Evolutionary conservation across 2,113 vertebrate genomes (phyloP).

Genomic region (Eira barbara): DNA sequence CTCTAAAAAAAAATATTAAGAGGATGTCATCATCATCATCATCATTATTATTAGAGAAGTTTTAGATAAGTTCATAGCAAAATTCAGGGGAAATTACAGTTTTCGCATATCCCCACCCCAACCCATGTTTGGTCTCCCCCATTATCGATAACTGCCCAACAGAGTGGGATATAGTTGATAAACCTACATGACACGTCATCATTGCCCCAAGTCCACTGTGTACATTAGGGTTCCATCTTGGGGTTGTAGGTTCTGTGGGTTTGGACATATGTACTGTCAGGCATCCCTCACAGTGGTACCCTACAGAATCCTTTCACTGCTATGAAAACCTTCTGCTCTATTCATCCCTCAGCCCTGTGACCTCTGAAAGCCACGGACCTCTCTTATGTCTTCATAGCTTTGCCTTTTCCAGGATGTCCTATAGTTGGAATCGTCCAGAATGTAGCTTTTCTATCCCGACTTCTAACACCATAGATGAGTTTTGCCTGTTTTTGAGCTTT

Average conservation of each 20-base stretch:
- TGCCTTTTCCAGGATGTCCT: background rate
- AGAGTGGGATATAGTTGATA: background rate
- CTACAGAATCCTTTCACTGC: background rate
- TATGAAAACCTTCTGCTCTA: background rate
- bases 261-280: background rate
- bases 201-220: background rate
- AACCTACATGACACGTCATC: background rate
- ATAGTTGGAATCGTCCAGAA: background rate
- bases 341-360: background rate
- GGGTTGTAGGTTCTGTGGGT: background rate
- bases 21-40: background rate
- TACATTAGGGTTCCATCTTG: too few species aligned
- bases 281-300: too few species aligned
- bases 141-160: too few species aligned
- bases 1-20: background rate
- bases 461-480: background rate
- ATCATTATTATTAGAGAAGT: background rate
- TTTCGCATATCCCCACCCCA: rapidly evolving
- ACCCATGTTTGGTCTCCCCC: background rate
- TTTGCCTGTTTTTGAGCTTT: background rate
- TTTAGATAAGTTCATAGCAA: background rate
- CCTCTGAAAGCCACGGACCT: background rate
- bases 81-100: background rate
- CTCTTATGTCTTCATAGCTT: background rate
- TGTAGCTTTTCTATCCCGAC: background rate